Evolutionary conservation across 2,888 invertebrate species (phyloP), one percentile per base, ranked within the genome.

Genomic region (Megastigmus dorsalis): DNA sequence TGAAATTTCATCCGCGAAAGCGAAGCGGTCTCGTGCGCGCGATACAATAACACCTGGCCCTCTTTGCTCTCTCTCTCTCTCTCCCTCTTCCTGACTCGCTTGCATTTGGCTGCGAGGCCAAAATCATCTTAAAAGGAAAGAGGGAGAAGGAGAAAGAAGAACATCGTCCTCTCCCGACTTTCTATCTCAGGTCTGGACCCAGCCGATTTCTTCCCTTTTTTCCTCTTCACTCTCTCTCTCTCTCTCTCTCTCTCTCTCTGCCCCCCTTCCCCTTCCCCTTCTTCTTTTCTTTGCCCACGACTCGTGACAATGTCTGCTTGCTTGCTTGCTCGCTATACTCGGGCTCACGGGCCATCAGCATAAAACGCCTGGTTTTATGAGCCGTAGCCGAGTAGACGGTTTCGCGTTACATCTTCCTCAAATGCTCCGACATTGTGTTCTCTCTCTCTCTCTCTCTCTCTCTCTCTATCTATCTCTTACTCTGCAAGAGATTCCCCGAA

Each of bases 321-420:
- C 15, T 4, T 45, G 20, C 28, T 41, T 41, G 13, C 9, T 41
- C 41, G 3, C 41, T 13, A 6, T 13, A 20, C 45, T 48, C 73
- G 80, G 79, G 81, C 81, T 79, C n/a, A n/a, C 76, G 77, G 74
- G 78, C 84, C 85, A 86, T 86, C 86, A 86, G 85, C 86, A 85
- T 87, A 86, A 87, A 87, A 85, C 81, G 84, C 79, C 82, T 80
- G 79, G 83, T 83, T 87, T 87, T 87, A 87, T 83, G 86, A 85
- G 82, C 83, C 84, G 84, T 86, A 85, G 83, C 83, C 84, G 83
- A 85, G 81, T 83, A 82, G 84, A 82, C 81, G 80, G 80, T 82
- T 81, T 82, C 83, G 82, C 80, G 82, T 86, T 84, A 85, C 84
- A 82, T 85, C 83, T 84, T 82, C 82, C 79, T 83, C 80, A 80